phyloP scores from a whole-genome alignment of 2,113 vertebrate species.

The Apeltes quadracus region DNA sequence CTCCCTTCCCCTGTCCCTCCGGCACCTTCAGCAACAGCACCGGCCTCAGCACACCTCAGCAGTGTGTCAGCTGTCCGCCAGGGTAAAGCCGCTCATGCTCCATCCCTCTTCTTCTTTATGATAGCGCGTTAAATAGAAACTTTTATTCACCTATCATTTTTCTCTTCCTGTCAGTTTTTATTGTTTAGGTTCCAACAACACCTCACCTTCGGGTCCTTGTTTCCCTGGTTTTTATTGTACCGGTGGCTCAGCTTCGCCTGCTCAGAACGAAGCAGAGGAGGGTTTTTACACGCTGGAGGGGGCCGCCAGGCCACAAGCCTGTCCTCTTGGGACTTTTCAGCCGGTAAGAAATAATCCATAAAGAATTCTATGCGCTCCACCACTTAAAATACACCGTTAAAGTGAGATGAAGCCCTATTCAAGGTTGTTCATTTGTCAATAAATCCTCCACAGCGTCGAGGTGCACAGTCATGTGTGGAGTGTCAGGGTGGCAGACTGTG shows the following conservation, averaged over 20 bases:
- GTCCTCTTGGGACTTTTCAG: constrained; percentile 86
- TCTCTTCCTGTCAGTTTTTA: constrained; percentile 72
- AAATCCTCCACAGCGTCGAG: constrained; percentile 73
- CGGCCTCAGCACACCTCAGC: constrained; percentile 74
- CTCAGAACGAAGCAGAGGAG: constrained; percentile 80
- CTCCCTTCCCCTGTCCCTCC: constrained; percentile 83
- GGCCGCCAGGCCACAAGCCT: constrained; percentile 80
- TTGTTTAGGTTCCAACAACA: constrained; percentile 82
- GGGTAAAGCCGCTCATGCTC: constrained; percentile 77
- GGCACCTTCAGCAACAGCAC: constrained; percentile 85
- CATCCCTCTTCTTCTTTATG: not conserved
- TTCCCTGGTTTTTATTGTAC: constrained; percentile 87
- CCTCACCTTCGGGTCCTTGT: constrained; percentile 83
- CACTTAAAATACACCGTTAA: constrained; percentile 1
- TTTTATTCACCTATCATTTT: not conserved
- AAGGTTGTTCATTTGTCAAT: constrained; percentile 23
- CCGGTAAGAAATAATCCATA: constrained; percentile 74
- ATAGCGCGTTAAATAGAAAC: not conserved
- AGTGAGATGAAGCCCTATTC: constrained; percentile 11
- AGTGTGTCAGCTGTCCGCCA: constrained; percentile 85
- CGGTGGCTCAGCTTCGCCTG: constrained; percentile 78
- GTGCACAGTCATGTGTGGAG: constrained; percentile 77
- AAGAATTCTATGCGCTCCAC: not conserved
- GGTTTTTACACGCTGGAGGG: constrained; percentile 82
- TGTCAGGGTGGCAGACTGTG: constrained; percentile 86